Conservation (phyloP, 2,113 vertebrate genomes). For the Poecile atricapillus region DNA sequence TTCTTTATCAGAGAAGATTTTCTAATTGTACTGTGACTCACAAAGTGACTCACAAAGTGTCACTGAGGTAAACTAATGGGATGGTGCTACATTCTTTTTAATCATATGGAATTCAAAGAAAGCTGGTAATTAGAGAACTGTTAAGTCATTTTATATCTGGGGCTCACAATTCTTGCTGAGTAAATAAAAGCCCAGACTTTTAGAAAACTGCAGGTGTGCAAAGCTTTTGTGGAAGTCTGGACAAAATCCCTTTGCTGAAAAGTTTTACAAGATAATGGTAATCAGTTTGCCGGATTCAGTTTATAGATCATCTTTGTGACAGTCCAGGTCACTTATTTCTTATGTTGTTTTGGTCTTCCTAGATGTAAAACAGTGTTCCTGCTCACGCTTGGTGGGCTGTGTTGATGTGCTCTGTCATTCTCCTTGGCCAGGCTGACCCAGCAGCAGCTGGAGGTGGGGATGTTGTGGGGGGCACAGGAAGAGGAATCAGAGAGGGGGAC, state of each 20-base stretch:
- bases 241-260: not conserved
- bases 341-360: not conserved
- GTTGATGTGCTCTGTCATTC: not conserved
- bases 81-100: not conserved
- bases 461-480: not conserved
- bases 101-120: not conserved
- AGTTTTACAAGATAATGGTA: not conserved
- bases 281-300: not conserved
- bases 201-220: not conserved
- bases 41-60: fast-evolving
- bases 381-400: fast-evolving
- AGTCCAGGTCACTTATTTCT: not conserved
- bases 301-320: not conserved
- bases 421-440: not conserved
- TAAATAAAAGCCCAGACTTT: not conserved
- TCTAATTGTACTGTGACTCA: not conserved
- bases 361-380: not conserved
- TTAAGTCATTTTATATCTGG: not conserved
- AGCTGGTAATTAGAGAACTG: not conserved
- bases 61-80: not conserved
- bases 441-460: not conserved
- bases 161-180: not conserved
- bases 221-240: not conserved
- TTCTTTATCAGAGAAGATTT: not conserved
- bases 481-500: not conserved